phyloP scores from a whole-genome alignment of 2,888 invertebrate species.

The Parnassius apollo region DNA sequence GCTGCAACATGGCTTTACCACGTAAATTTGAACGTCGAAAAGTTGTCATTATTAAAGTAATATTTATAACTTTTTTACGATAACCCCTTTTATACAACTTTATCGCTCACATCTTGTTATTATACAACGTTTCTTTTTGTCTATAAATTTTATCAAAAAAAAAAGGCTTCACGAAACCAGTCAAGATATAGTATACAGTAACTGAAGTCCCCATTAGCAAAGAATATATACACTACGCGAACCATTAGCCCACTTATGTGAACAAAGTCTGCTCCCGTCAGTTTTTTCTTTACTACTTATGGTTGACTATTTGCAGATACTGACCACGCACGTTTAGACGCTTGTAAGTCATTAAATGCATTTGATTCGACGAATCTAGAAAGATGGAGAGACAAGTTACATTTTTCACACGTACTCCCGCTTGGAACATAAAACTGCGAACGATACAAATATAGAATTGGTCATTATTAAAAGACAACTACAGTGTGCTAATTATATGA shows the following conservation, averaged over 20 bases:
- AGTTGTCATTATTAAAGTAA: no score
- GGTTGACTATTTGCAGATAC: constrained; percentile 1
- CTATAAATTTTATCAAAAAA: constrained; percentile 7
- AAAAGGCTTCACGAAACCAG: constrained; percentile 5
- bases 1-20: no score
- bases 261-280: not conserved
- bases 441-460: not conserved
- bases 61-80: no score
- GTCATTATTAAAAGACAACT: no score
- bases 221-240: no score
- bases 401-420: constrained; percentile 8
- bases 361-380: constrained; percentile 1
- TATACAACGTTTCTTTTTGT: constrained; percentile 14
- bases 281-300: constrained; percentile 1
- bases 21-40: no score
- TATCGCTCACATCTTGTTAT: no score
- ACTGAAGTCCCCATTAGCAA: constrained; percentile 11
- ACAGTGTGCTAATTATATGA: no score
- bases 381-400: constrained; percentile 1
- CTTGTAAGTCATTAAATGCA: not conserved
- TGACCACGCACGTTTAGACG: not conserved
- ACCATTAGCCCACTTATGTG: constrained; percentile 17
- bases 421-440: constrained; percentile 6
- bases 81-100: no score
- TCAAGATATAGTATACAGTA: constrained; percentile 1